Conservation (phyloP, 2,888 invertebrate species). For the Epirrhoe tristata region DNA sequence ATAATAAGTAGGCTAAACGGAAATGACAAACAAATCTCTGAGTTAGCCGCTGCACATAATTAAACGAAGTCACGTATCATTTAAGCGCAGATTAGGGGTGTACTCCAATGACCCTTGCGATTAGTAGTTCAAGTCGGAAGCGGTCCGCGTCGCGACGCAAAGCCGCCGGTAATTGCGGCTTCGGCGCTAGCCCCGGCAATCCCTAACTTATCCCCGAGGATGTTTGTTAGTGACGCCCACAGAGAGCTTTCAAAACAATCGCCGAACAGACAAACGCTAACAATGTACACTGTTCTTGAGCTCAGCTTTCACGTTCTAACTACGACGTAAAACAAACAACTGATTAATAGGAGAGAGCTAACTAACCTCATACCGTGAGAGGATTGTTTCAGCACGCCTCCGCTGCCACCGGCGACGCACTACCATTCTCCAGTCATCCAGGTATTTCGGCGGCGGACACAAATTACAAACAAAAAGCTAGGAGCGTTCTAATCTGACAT, state of each 20-base stretch:
- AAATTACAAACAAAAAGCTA: conserved; percentile 81
- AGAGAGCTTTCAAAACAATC: conserved; percentile 53
- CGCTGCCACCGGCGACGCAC: conserved; percentile 52
- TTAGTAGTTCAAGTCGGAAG: conserved; percentile 63
- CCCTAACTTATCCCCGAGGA: conserved; percentile 67
- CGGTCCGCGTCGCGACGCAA: conserved; percentile 65
- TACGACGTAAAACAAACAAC: conserved; percentile 63
- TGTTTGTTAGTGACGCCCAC: conserved; percentile 64
- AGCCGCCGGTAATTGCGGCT: conserved; percentile 80
- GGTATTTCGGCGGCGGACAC: conserved; percentile 76
- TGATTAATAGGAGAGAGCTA: conserved; percentile 68
- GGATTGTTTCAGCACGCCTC: conserved; percentile 64
- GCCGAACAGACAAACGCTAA: conserved; percentile 44
- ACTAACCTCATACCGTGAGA: conserved; percentile 66
- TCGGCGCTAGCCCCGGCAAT: conserved; percentile 69
- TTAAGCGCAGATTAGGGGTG: conserved; percentile 67
- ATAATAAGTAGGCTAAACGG: conserved; percentile 18
- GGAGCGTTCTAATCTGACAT: conserved; percentile 81
- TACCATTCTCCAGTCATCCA: conserved; percentile 71
- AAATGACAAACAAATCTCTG: conserved; percentile 33
- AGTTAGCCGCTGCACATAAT: conserved; percentile 43
- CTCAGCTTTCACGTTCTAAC: conserved; percentile 29
- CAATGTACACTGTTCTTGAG: conserved; percentile 21
- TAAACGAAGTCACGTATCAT: conserved; percentile 70
- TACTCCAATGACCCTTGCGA: conserved; percentile 69